Conservation (phyloP, 1,140 invertebrate genomes). For the Scaptomyza graminum region DNA sequence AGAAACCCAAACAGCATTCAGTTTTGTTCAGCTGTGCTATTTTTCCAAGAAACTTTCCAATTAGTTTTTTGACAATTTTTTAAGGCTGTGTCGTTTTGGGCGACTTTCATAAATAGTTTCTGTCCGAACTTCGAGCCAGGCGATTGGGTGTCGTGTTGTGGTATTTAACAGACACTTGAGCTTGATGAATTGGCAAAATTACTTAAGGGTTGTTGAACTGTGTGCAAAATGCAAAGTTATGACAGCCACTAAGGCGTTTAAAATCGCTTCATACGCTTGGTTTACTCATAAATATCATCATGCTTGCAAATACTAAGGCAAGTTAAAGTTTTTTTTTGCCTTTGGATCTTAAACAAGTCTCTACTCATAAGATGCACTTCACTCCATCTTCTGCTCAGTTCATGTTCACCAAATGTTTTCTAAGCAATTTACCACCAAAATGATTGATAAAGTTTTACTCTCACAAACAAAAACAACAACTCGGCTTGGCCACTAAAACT, state of each 20-base stretch:
- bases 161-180: constrained; percentile 54
- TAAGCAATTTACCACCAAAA: constrained; percentile 83
- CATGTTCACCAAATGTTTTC: constrained; percentile 67
- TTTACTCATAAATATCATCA: constrained; percentile 25
- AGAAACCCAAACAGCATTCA: constrained; percentile 26
- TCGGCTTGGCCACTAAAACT: constrained; percentile 33
- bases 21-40: constrained; percentile 44
- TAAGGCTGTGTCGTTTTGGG: constrained; percentile 19
- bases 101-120: constrained; percentile 68
- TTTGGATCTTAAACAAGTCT: not conserved
- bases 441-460: constrained; percentile 80
- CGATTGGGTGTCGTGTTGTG: constrained; percentile 55
- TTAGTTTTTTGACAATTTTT: constrained; percentile 57
- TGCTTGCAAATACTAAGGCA: not conserved
- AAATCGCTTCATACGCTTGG: constrained; percentile 13
- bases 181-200: constrained; percentile 72
- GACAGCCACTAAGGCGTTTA: constrained; percentile 32
- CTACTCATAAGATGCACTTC: constrained; percentile 17
- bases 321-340: not conserved
- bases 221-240: constrained; percentile 25
- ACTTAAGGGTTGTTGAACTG: constrained; percentile 50
- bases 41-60: constrained; percentile 56
- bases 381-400: constrained; percentile 30
- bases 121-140: constrained; percentile 45
- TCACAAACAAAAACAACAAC: constrained; percentile 34